Percentiles rank a stretch among this genome's conserved stretches.
Conservation (phyloP, 2,888 invertebrate species). For the Xestobium rufovillosum region DNA sequence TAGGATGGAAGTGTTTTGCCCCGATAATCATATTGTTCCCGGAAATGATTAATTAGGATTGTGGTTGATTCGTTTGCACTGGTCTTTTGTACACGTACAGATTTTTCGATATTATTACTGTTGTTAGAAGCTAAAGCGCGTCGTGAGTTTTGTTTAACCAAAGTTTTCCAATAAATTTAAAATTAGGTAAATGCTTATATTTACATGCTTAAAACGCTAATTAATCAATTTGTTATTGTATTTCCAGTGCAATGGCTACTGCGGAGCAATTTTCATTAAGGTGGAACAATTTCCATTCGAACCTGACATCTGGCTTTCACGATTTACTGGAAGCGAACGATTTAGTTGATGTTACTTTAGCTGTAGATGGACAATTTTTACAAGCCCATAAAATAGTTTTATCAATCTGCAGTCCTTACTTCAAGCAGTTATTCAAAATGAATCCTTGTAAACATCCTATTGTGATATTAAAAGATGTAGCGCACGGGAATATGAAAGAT, state of each 20-base stretch:
- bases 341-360: slow-evolving; percentile 69
- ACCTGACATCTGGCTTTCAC: slow-evolving; percentile 65
- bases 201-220: not conserved
- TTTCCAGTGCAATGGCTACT: slow-evolving; percentile 41
- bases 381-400: slow-evolving; percentile 72
- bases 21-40: slow-evolving; percentile 37
- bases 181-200: not conserved
- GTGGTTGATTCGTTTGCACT: too few relatives aligned
- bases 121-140: not conserved
- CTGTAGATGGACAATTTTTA: slow-evolving; percentile 68
- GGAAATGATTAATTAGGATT: slow-evolving; percentile 41
- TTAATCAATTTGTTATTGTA: not conserved
- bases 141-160: not conserved
- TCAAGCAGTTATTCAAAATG: slow-evolving; percentile 66
- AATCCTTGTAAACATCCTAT: slow-evolving; percentile 68
- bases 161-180: not conserved
- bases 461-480: slow-evolving; percentile 64
- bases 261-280: slow-evolving; percentile 66
- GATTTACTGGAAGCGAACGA: slow-evolving; percentile 63
- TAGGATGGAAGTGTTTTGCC: slow-evolving; percentile 6
- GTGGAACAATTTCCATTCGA: slow-evolving; percentile 75
- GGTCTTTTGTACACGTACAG: too few relatives aligned
- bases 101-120: not conserved
- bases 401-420: slow-evolving; percentile 72
- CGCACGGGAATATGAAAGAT: slow-evolving; percentile 59